Evolutionary conservation across 2,113 vertebrate species (phyloP).

Genomic region (Pteruthius melanotis): DNA sequence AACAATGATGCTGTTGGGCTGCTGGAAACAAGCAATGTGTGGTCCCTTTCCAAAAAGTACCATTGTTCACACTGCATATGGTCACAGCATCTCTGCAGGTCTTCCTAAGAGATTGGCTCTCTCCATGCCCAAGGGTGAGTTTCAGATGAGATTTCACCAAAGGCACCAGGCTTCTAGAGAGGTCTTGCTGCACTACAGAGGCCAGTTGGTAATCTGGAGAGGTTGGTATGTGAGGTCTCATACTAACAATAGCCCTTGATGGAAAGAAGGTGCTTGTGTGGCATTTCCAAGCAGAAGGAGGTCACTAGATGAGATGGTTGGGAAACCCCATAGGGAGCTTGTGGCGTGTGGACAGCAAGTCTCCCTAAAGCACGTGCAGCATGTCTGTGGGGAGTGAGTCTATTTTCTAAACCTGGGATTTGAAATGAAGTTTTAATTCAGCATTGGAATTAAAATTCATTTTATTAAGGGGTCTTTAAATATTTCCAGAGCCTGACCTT

Average conservation of each 20-base stretch:
- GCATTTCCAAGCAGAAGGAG: neutral
- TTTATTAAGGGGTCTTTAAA: slow-evolving; percentile 52
- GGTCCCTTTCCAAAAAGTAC: neutral
- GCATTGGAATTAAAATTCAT: slow-evolving; percentile 31
- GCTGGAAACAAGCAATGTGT: neutral
- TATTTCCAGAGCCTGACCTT: slow-evolving; percentile 61
- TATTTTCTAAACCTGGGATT: neutral
- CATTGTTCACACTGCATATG: neutral
- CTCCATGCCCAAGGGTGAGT: neutral
- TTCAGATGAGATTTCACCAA: neutral
- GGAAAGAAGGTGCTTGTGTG: neutral
- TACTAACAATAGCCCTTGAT: neutral
- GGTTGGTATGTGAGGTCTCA: neutral
- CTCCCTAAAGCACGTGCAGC: neutral
- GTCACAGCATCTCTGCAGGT: neutral
- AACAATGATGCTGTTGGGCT: neutral
- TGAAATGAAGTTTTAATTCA: slow-evolving; percentile 32
- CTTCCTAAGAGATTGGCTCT: neutral
- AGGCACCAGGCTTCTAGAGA: neutral
- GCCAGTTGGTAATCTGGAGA: neutral
- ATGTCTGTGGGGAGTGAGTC: neutral
- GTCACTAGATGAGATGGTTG: neutral
- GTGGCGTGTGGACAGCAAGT: neutral
- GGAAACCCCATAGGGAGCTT: neutral
- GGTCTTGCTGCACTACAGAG: neutral